Percentiles rank a stretch among this genome's conserved stretches.
These are phyloP conservation scores for Laodelphax striatellus DNA, from an alignment of 1,140 invertebrate genomes.

Conservation along the genomic window DNA sequence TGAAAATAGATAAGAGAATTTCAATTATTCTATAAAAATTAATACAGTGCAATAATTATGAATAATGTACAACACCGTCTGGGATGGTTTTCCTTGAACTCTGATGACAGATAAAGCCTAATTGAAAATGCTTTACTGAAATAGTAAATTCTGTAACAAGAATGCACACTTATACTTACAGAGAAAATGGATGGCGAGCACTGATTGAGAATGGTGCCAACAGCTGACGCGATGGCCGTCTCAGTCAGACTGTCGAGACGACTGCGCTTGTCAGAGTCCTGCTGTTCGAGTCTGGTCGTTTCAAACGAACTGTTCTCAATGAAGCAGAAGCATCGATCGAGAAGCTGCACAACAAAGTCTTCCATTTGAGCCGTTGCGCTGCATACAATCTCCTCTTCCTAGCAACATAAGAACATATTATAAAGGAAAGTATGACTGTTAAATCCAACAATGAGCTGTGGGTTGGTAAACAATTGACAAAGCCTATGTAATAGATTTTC, in stretches of 20 bases:
- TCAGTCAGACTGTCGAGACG: constrained; percentile 59
- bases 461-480: too few relatives aligned
- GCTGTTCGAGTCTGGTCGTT: constrained; percentile 47
- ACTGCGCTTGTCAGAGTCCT: constrained; percentile 44
- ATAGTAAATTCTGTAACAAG: too few relatives aligned
- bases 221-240: constrained; percentile 52
- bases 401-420: constrained; percentile 13
- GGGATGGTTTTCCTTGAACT: too few relatives aligned
- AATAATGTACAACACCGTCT: too few relatives aligned
- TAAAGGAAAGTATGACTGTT: not conserved
- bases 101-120: too few relatives aligned
- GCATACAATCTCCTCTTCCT: constrained; percentile 62
- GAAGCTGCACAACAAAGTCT: constrained; percentile 76
- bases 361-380: constrained; percentile 73
- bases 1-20: too few relatives aligned
- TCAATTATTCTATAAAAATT: too few relatives aligned
- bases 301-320: constrained; percentile 63
- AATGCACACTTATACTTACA: constrained; percentile 29
- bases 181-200: constrained; percentile 47
- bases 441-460: not conserved
- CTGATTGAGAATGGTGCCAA: constrained; percentile 47
- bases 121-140: too few relatives aligned
- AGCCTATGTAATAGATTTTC: too few relatives aligned
- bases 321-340: constrained; percentile 62
- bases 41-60: too few relatives aligned